Evolutionary conservation across 2,113 vertebrate species (phyloP), one percentile per base, ranked within the genome.

Genomic region (Saccopteryx bilineata): DNA sequence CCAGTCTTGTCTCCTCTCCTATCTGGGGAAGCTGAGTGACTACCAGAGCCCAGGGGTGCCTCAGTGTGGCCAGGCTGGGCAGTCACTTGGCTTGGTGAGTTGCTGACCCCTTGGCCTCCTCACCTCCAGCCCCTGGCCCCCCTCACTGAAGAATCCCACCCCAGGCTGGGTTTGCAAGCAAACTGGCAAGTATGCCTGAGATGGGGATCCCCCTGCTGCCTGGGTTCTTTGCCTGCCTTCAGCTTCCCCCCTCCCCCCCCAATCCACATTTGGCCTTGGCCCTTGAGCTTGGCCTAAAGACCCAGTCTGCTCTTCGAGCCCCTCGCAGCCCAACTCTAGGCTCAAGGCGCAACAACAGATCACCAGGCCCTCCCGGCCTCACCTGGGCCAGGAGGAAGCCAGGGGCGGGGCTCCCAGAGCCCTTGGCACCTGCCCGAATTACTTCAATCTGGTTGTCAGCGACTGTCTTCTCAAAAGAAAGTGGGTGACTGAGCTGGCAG

Each of bases 401-500:
- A 19, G 23, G 31, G 65, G n/a, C 12, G 17, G 50, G 75, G 28
- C 52, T 13, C 81, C 26, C 1, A 46, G 21, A 11, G 46, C 61
- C 71, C 85, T 69, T 4, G n/a, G 95, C 93, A 88, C 91, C 97
- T 91, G 87, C 92, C 17, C 0, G 10, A 65, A 80, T 68, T 10
- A 9, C 85, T 93, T 91, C 71, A 90, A 80, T 93, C 76, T 48
- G 66, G 11, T 21, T 78, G 93, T 90, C 96, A 91, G 96, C 31
- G 72, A 46, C 23, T 56, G 58, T 69, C 69, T 86, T 93, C 91
- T 60, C 61, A 92, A 31, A n/a, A 93, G 96, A 93, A 95, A 97
- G 92, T 78, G 33, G 11, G 48, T 85, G 97, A 75, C 97, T 69
- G 10, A 71, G 79, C 96, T 2, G 18, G 97, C 48, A 95, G 95